Base-by-base conservation (phyloP, 2,888 invertebrate genomes). In the Scaptomyza reducta region DNA sequence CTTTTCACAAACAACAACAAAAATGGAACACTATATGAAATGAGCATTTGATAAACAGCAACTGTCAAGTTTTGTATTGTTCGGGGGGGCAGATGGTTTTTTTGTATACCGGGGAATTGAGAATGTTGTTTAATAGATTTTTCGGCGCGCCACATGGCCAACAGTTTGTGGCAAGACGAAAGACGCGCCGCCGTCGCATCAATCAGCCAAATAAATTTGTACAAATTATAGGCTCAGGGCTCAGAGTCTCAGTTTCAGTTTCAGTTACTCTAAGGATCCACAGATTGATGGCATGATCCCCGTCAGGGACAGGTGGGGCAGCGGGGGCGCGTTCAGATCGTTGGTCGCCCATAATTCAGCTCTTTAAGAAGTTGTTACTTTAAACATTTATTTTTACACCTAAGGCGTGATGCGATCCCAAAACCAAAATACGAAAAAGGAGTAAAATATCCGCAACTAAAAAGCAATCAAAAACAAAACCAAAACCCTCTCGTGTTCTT, bases 321-420 rank as follows among this genome's bases (percentile, higher is more conserved):
- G 16, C 6, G 29, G n/a, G 46, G n/a, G 53, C n/a, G 25, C 58
- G 42, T 50, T 47, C 41, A 9, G 54, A 16, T 42, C n/a, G 14
- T 25, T 33, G 25, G 62, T 73, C 62, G 50, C 44, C 51, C 79
- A 86, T 85, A 86, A 82, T 79, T 85, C 57, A 75, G 78, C 81
- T 78, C 84, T 83, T 84, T 84, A 88, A 83, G 74, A 85, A 88
- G 84, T 88, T 88, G 88, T 87, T 85, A 85, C 88, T 83, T 76
- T 70, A 79, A 84, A 79, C 82, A 88, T 88, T 88, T 88, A 88
- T 84, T 85, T 84, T 89, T 86, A 89, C 90, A 89, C 90, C 89
- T 88, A 47, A 78, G 90, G 89, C 88, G 77, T 64, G 80, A 75
- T 66, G 57, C 72, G 55, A 66, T 45, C 61, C 25, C 61, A 55